Evolutionary conservation across 2,888 invertebrate genomes (phyloP).

Genomic region (Schizaphis graminum): DNA sequence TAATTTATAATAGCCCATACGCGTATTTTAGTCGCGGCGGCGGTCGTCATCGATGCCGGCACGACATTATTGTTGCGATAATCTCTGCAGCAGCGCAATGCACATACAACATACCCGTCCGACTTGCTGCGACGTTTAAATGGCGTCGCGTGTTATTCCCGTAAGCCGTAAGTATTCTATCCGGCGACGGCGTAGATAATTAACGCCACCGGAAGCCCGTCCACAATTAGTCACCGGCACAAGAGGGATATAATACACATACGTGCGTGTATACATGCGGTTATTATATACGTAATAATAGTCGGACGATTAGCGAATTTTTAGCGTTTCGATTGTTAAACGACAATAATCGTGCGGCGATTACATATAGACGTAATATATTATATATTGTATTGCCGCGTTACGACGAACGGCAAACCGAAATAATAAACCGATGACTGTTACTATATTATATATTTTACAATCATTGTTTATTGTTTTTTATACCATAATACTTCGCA

Average conservation of each 20-base stretch:
- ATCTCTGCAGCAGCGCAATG: background rate
- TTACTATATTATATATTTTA: background rate
- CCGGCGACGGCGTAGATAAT: background rate
- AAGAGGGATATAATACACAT: background rate
- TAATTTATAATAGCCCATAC: background rate
- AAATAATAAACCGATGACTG: background rate
- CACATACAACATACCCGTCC: background rate
- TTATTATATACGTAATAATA: background rate
- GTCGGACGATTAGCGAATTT: background rate
- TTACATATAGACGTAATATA: no score
- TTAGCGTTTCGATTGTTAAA: background rate
- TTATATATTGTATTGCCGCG: no score
- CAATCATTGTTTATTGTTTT: background rate
- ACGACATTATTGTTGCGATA: background rate
- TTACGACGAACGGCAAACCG: background rate
- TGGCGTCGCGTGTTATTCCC: conserved; percentile 17
- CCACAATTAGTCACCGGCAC: background rate
- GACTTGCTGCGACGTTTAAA: conserved; percentile 7
- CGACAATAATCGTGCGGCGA: background rate
- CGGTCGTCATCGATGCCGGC: background rate
- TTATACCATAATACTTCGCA: background rate
- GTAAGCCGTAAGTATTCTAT: background rate
- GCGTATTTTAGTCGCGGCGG: background rate
- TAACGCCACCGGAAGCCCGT: background rate
- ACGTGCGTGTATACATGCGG: background rate